Evolutionary conservation across 2,888 invertebrate genomes (phyloP).

Genomic region (Meteorus cinctellus): DNA sequence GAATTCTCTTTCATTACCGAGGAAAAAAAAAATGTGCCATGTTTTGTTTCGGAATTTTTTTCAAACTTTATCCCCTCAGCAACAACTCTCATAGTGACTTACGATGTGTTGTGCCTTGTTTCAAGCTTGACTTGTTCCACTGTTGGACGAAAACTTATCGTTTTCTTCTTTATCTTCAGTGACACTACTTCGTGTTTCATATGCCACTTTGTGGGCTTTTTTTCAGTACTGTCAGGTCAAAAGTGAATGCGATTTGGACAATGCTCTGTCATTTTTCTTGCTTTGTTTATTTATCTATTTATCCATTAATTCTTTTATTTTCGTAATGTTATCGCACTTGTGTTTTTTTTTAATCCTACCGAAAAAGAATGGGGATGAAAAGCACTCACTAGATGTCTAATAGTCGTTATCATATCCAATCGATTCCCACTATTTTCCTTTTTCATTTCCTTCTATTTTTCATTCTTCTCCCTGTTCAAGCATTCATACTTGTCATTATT

Average conservation of each 20-base stretch:
- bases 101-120: neutral
- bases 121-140: neutral
- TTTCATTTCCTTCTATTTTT: neutral
- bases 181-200: slow-evolving; percentile 15
- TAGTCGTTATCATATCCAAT: slow-evolving; percentile 17
- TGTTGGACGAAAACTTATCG: slow-evolving; percentile 7
- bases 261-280: slow-evolving; percentile 27
- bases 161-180: slow-evolving; percentile 25
- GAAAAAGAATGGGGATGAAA: neutral
- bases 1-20: slow-evolving; percentile 58
- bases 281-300: slow-evolving; percentile 40
- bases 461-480: neutral
- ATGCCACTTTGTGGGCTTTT: slow-evolving; percentile 32
- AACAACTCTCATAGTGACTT: neutral
- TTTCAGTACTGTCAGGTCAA: slow-evolving; percentile 26
- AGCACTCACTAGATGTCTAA: neutral
- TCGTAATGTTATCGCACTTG: neutral
- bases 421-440: neutral
- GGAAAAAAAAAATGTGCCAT: slow-evolving; percentile 48
- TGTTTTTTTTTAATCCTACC: neutral
- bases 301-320: slow-evolving; percentile 30
- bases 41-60: slow-evolving; percentile 49
- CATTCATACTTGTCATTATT: neutral
- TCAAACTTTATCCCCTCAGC: slow-evolving; percentile 24
- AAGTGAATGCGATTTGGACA: slow-evolving; percentile 16